Conservation (phyloP, 2,113 vertebrate species). For the Zingel zingel region DNA sequence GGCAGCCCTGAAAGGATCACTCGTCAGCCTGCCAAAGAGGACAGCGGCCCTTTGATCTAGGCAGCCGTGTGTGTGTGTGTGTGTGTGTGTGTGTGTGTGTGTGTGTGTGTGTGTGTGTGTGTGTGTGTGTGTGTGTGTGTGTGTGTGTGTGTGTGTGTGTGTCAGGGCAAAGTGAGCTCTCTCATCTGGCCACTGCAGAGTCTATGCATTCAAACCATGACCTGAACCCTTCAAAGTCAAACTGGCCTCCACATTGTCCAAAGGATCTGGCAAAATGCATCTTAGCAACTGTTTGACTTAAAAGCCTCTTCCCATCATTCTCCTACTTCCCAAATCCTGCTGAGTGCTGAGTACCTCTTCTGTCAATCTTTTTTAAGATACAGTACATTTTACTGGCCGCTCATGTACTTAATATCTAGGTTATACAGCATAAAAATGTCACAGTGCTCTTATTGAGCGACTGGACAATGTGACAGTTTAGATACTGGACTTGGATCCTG, state of each 20-base stretch:
- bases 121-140: constrained; percentile 21
- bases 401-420: constrained; percentile 32
- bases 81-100: too few species aligned
- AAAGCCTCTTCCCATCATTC: constrained; percentile 41
- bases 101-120: neutral
- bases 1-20: constrained; percentile 75
- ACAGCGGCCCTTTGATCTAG: constrained; percentile 76
- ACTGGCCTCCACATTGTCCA: constrained; percentile 51
- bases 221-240: constrained; percentile 73
- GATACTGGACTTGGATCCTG: constrained; percentile 59
- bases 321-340: constrained; percentile 39
- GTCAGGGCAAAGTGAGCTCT: constrained; percentile 57
- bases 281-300: constrained; percentile 39
- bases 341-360: constrained; percentile 37
- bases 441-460: constrained; percentile 20
- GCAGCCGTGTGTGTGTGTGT: constrained; percentile 38
- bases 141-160: constrained; percentile 42
- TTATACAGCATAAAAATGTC: neutral
- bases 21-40: constrained; percentile 78
- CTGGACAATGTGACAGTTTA: constrained; percentile 37
- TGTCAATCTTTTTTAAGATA: constrained; percentile 26
- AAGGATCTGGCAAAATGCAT: constrained; percentile 38
- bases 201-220: constrained; percentile 59
- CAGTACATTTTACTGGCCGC: neutral
- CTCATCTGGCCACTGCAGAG: constrained; percentile 65